Evolutionary conservation across 2,113 vertebrate genomes (phyloP), one percentile per base, ranked within the genome.

Genomic region (Eleginops maclovinus): DNA sequence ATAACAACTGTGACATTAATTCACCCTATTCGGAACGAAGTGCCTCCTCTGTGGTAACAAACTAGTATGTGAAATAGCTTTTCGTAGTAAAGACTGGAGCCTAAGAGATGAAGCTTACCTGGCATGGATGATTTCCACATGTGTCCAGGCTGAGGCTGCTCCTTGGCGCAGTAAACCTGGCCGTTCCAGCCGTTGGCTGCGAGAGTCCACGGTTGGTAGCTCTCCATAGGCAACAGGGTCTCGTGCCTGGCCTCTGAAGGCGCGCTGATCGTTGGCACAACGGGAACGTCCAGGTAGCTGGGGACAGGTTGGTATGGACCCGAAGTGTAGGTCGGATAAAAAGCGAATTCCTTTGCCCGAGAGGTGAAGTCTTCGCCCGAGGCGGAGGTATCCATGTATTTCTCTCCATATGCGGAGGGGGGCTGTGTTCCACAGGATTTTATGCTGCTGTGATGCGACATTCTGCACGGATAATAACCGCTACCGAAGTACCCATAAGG

Each of bases 401-500:
- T 98, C 67, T 98, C 97, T 53, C 95, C 96, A 88, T 97, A 98
- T 7, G 86, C 92, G 51, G 96, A 91, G 85, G 97, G 95, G n/a
- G 97, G 96, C 93, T 98, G 97, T 50, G 97, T 68, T 36, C 86
- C 95, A 89, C 98, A 99, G 61, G 97, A 95, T 91, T 99, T 99
- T 86, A 97, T 96, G 90, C 95, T 95, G 95, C 96, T 96, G 93
- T 97, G 92, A 83, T 94, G 98, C 93, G 96, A 95, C 96, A 99
- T 96, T 89, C 98, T 96, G 93, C 98, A 99, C 43, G 97, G 97
- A 87, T 98, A 99, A 86, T 99, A 99, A 82, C 97, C 93, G 93
- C 97, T 95, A 83, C 98, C 96, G 91, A 99, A 99, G 88, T 99
- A 99, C 85, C 98, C 96, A 81, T 99, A 99, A 49, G 97, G 97